Percentiles rank a stretch among this genome's conserved stretches.
Evolutionary conservation across 2,797 vertebrate species (phyloP).

Genomic region (Malacoraja senta): DNA sequence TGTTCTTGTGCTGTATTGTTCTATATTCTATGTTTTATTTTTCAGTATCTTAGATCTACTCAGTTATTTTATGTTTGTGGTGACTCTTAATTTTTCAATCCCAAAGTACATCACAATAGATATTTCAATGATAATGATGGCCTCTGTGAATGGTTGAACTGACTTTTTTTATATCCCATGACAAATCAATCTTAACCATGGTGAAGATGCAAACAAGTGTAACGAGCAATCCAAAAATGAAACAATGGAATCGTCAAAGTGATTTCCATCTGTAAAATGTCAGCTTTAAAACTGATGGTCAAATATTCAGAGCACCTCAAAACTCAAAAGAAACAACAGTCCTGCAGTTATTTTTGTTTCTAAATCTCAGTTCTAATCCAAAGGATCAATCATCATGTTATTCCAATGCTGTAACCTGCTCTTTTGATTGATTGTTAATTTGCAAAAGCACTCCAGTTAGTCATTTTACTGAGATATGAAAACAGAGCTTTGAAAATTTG

Average conservation of each 20-base stretch:
- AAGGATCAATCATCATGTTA: conserved; percentile 27
- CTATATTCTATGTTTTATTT: too few relatives aligned
- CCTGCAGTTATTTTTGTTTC: conserved; percentile 7
- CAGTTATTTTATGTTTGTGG: neutral
- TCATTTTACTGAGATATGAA: conserved; percentile 4
- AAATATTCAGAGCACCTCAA: neutral
- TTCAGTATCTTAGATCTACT: too few relatives aligned
- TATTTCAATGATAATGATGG: neutral
- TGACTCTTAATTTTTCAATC: neutral
- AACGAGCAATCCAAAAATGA: neutral
- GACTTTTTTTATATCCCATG: neutral
- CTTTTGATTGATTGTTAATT: conserved; percentile 28
- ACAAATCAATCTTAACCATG: neutral
- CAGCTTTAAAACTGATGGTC: neutral
- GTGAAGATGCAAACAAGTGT: neutral
- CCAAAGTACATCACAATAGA: neutral
- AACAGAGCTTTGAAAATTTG: neutral
- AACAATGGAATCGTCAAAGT: neutral
- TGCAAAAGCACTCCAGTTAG: neutral
- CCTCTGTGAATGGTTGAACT: neutral
- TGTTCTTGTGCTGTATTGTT: too few relatives aligned
- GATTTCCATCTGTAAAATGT: neutral
- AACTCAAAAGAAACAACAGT: neutral
- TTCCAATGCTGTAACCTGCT: neutral
- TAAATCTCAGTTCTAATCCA: neutral